Evolutionary conservation across 2,113 vertebrate genomes (phyloP).

Genomic region (Pterocles gutturalis): DNA sequence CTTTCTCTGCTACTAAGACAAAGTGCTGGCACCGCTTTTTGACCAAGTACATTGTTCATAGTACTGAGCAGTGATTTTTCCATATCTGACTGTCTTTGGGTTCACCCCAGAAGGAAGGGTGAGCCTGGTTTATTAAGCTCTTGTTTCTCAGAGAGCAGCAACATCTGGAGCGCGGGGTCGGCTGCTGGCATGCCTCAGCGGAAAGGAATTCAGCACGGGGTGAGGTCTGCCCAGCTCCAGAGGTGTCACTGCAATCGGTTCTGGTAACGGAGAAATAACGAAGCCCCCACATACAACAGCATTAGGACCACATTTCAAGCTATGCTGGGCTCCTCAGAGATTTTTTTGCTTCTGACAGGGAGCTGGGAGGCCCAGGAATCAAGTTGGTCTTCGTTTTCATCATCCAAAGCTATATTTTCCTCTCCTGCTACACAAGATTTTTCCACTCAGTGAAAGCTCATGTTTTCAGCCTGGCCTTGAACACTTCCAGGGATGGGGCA

Average conservation of each 20-base stretch:
- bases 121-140: conserved; percentile 76
- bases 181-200: conserved; percentile 73
- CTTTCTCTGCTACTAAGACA: conserved; percentile 74
- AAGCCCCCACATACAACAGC: conserved; percentile 40
- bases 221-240: conserved; percentile 78
- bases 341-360: conserved; percentile 50
- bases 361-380: background rate
- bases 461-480: background rate
- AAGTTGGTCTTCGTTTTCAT: background rate
- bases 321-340: background rate
- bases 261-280: conserved; percentile 69
- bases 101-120: conserved; percentile 82
- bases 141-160: conserved; percentile 78
- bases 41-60: conserved; percentile 67
- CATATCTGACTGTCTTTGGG: conserved; percentile 73
- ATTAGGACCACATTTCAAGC: background rate
- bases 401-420: background rate
- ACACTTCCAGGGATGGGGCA: too few species aligned
- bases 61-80: conserved; percentile 78
- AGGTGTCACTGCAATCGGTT: conserved; percentile 76
- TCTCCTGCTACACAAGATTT: background rate
- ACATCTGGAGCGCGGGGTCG: conserved; percentile 75
- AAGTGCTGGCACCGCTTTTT: conserved; percentile 63
- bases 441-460: background rate
- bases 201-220: conserved; percentile 73